Conservation (phyloP, 2,888 invertebrate genomes). For the Drosophila dives region DNA sequence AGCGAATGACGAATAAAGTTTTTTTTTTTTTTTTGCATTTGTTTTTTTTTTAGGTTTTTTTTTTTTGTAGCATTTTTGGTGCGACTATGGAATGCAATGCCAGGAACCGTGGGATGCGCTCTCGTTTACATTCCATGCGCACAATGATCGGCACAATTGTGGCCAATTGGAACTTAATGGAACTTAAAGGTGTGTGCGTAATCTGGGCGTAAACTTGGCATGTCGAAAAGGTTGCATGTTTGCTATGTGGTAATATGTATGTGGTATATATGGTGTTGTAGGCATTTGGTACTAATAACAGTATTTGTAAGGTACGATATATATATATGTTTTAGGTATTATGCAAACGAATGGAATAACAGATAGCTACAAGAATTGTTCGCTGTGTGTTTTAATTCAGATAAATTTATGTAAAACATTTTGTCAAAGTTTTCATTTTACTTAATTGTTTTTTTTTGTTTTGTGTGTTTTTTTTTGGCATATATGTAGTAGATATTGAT, state of each 20-base stretch:
- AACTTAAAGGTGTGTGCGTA: conserved; percentile 43
- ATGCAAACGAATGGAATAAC: conserved; percentile 77
- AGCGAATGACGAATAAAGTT: conserved; percentile 46
- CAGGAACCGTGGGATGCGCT: conserved; percentile 42
- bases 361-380: conserved; percentile 81
- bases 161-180: conserved; percentile 50
- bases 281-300: conserved; percentile 29
- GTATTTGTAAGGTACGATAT: conserved; percentile 16
- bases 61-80: conserved; percentile 34
- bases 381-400: conserved; percentile 39
- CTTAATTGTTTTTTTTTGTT: conserved; percentile 20
- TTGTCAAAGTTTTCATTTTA: conserved; percentile 36
- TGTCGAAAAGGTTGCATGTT: conserved; percentile 44
- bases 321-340: conserved; percentile 25
- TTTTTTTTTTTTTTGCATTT: conserved; percentile 17
- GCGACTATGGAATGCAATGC: conserved; percentile 42
- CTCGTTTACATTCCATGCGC: conserved; percentile 70
- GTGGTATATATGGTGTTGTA: conserved; percentile 17
- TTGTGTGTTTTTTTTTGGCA: background rate
- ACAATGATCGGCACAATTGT: conserved; percentile 59
- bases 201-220: conserved; percentile 32
- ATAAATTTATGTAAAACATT: conserved; percentile 27
- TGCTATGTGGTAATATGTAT: conserved; percentile 27
- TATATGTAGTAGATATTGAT: conserved; percentile 17
- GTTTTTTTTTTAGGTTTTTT: conserved; percentile 3